phyloP scores from a whole-genome alignment of 30 jellyfish, hydroid and myxozoan species.

The Hydractinia echinata region DNA sequence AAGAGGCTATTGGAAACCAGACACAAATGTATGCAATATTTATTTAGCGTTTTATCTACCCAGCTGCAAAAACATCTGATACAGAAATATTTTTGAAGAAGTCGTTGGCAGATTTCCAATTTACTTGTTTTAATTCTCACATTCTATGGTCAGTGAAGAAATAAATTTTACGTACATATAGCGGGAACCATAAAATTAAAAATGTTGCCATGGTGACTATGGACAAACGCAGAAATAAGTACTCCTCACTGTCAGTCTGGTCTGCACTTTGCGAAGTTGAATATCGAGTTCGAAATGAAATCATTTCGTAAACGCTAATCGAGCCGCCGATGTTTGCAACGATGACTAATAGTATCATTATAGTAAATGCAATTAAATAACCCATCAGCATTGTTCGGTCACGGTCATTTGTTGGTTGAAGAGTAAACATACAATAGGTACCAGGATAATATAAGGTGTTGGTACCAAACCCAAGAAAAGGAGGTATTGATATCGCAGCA shows the following conservation, averaged over 20 bases:
- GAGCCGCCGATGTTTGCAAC: constrained; percentile 51
- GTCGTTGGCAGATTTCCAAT: too few relatives aligned
- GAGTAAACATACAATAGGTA: constrained; percentile 59
- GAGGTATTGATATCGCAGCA: constrained; percentile 29
- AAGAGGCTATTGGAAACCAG: too few relatives aligned
- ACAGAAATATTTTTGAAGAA: too few relatives aligned
- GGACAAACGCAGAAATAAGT: constrained; percentile 2
- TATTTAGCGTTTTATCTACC: too few relatives aligned
- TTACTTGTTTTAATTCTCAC: too few relatives aligned
- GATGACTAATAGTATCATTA: constrained; percentile 22
- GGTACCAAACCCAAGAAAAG: constrained; percentile 49
- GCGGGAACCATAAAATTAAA: constrained; percentile 5
- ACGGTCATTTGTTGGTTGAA: constrained; percentile 6
- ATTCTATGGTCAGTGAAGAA: too few relatives aligned
- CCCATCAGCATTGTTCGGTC: not conserved
- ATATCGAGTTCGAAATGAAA: not conserved
- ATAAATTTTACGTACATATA: not conserved
- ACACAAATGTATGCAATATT: too few relatives aligned
- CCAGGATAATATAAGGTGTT: constrained; percentile 82
- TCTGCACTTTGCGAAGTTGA: not conserved
- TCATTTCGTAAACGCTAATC: constrained; percentile 37
- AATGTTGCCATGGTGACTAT: not conserved
- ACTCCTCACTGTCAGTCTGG: constrained; percentile 3
- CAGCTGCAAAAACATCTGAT: too few relatives aligned
- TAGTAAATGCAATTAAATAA: constrained; percentile 31